A percentile compares a stretch with the other conserved stretches of the same genome.
These are phyloP conservation scores for Clarias platycephalus DNA, from an alignment of 2,797 vertebrate species.

Conservation along the genomic window DNA sequence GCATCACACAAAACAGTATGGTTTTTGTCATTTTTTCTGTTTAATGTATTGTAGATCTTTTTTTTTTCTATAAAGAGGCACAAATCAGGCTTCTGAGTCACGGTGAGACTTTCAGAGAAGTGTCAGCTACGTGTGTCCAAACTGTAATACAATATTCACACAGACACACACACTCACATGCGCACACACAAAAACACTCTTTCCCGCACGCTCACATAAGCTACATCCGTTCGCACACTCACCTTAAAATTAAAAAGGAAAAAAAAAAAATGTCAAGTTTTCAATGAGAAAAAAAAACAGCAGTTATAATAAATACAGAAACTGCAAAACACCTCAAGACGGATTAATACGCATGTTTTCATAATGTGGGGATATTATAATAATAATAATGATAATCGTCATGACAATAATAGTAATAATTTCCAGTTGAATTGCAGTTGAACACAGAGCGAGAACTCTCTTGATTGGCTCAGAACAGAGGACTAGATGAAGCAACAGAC, in stretches of 20 bases:
- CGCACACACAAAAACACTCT: neutral
- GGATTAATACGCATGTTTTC: conserved; percentile 47
- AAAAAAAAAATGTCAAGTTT: conserved; percentile 65
- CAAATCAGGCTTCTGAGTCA: conserved; percentile 67
- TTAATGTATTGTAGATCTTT: conserved; percentile 34
- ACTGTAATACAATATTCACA: conserved; percentile 48
- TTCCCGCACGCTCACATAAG: neutral
- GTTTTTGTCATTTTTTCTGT: conserved; percentile 32
- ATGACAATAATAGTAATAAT: conserved; percentile 61
- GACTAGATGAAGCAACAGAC: conserved; percentile 59
- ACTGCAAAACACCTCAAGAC: conserved; percentile 68
- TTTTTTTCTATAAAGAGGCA: conserved; percentile 63
- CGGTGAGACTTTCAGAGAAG: conserved; percentile 58
- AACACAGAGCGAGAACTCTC: conserved; percentile 61
- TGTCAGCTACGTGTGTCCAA: conserved; percentile 55
- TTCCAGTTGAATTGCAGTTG: conserved; percentile 71
- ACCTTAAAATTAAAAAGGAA: conserved; percentile 54
- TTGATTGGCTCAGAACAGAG: conserved; percentile 72
- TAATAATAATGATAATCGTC: conserved; percentile 58
- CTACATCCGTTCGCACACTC: conserved; percentile 47
- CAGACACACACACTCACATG: conserved; percentile 28
- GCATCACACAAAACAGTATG: conserved; percentile 38
- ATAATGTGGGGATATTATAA: conserved; percentile 40
- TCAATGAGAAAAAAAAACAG: conserved; percentile 67
- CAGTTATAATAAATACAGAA: conserved; percentile 73